Conservation (phyloP, 2,113 vertebrate genomes). For the Shinisaurus crocodilurus region DNA sequence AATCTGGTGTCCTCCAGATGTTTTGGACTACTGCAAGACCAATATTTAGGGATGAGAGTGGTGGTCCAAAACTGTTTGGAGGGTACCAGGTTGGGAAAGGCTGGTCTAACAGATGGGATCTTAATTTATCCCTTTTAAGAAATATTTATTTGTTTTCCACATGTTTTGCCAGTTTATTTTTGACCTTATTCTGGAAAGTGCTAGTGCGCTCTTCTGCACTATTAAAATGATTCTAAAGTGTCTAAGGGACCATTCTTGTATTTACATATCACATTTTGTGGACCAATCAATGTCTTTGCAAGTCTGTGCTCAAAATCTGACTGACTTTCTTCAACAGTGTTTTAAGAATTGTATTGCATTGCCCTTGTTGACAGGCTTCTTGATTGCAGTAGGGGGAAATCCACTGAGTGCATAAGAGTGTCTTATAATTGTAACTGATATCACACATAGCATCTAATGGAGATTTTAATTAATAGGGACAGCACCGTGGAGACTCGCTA, state of each 20-base stretch:
- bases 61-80: background rate
- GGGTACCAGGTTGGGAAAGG: background rate
- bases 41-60: background rate
- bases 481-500: background rate
- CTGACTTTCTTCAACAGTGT: background rate
- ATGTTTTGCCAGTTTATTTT: background rate
- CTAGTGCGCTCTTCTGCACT: background rate
- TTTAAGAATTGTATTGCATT: conserved; percentile 23
- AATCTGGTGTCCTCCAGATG: background rate
- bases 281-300: background rate
- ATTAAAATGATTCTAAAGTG: background rate
- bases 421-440: background rate
- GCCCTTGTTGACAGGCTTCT: conserved; percentile 6
- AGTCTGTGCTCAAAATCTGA: background rate
- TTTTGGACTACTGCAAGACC: background rate
- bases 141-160: background rate
- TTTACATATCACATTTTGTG: background rate
- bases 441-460: background rate
- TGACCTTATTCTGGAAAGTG: conserved; percentile 33
- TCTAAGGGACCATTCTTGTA: background rate
- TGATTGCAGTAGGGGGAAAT: conserved; percentile 29
- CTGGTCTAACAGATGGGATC: conserved; percentile 15
- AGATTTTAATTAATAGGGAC: conserved; percentile 22
- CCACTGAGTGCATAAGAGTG: background rate
- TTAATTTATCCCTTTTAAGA: background rate